Evolutionary conservation across 2,888 invertebrate species (phyloP).

Genomic region (Tanytarsus gracilentus): DNA sequence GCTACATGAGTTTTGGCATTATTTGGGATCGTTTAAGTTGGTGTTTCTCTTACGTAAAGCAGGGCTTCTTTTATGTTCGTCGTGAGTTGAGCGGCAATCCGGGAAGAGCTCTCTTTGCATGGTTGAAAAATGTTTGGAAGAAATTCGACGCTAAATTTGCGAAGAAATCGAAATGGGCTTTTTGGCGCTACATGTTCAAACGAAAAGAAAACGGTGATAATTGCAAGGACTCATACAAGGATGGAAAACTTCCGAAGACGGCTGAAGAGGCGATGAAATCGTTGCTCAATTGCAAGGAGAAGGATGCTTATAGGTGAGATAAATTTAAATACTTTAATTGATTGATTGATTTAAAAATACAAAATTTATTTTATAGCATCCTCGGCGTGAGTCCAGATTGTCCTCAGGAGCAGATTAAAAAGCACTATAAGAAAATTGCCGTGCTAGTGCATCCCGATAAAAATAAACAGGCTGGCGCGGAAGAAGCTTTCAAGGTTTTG

Average conservation of each 20-base stretch:
- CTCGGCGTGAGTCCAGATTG: conserved; percentile 80
- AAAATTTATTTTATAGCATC: conserved; percentile 50
- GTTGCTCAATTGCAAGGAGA: conserved; percentile 84
- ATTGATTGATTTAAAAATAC: conserved; percentile 11
- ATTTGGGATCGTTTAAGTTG: conserved; percentile 37
- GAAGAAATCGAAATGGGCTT: conserved; percentile 41
- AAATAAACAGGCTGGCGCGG: conserved; percentile 89
- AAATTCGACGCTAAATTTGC: conserved; percentile 39
- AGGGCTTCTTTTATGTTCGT: conserved; percentile 29
- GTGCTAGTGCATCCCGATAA: conserved; percentile 94
- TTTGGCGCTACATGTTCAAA: conserved; percentile 42
- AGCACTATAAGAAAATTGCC: conserved; percentile 88
- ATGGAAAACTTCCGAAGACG: conserved; percentile 62
- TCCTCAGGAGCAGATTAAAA: conserved; percentile 87
- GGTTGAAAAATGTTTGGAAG: conserved; percentile 39
- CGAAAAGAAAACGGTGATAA: conserved; percentile 42
- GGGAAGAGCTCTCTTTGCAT: conserved; percentile 34
- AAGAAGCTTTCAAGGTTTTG: conserved; percentile 92
- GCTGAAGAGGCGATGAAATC: conserved; percentile 94
- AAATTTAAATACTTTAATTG: neutral
- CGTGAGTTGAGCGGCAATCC: conserved; percentile 41
- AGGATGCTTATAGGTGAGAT: conserved; percentile 81
- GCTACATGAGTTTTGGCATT: conserved; percentile 57
- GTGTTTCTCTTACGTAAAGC: conserved; percentile 15
- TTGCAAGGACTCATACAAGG: conserved; percentile 38